Conservation (phyloP, 1,140 invertebrate genomes). For the Dolichoris vasculosae region DNA sequence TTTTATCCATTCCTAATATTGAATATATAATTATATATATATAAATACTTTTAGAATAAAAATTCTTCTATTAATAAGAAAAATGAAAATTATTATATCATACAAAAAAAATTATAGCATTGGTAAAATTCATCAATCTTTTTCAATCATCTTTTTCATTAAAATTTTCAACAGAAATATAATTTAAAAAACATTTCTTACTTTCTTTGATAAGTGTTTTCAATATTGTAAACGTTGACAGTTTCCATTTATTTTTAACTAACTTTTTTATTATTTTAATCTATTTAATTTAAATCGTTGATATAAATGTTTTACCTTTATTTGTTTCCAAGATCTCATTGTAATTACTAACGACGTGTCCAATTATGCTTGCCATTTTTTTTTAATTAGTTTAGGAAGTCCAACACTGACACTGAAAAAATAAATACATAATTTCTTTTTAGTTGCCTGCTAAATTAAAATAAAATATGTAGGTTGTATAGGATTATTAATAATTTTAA, state of each 20-base stretch:
- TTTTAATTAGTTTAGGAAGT: neutral
- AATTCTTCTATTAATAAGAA: neutral
- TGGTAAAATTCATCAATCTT: too few species aligned
- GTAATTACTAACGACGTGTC: slow-evolving; percentile 74
- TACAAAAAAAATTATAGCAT: too few species aligned
- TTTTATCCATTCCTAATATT: neutral
- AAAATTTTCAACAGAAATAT: too few species aligned
- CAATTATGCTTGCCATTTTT: slow-evolving; percentile 74
- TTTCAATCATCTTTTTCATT: too few species aligned
- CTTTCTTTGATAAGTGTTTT: neutral
- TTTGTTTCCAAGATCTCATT: slow-evolving; percentile 74
- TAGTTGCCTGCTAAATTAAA: too few species aligned
- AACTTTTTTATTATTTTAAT: neutral
- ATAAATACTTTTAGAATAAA: neutral
- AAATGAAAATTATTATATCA: neutral
- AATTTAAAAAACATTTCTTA: too few species aligned
- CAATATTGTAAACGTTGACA: neutral
- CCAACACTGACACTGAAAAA: neutral
- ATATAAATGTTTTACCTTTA: slow-evolving; percentile 68
- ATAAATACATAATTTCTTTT: too few species aligned
- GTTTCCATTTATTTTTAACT: neutral
- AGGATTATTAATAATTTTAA: neutral
- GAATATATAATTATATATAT: neutral
- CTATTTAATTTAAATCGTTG: neutral
- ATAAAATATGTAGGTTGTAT: neutral